A percentile compares a stretch with the other conserved stretches of the same genome.
These are phyloP conservation scores for Zosterops borbonicus DNA, from an alignment of 2,113 vertebrate species.

Conservation along the genomic window DNA sequence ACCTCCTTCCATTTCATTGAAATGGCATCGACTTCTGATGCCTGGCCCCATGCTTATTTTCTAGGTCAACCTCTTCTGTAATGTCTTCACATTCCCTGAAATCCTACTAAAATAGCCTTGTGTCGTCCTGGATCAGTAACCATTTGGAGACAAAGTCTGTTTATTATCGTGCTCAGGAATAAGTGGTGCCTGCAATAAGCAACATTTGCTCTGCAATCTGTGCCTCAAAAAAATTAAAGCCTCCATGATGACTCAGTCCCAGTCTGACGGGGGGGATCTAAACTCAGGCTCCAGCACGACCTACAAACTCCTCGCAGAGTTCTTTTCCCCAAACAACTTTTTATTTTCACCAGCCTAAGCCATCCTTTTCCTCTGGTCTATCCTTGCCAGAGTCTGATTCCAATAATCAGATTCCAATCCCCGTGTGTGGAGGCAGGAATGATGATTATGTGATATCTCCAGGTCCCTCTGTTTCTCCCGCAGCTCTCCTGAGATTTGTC, in stretches of 20 bases:
- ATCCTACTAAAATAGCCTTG: conserved; percentile 54
- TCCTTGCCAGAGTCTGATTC: not conserved
- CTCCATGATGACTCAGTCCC: conserved; percentile 47
- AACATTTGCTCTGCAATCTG: conserved; percentile 71
- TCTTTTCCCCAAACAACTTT: not conserved
- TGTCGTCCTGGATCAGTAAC: conserved; percentile 66
- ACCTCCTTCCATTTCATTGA: conserved; percentile 3
- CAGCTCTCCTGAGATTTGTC: not conserved
- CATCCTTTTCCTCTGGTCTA: not conserved
- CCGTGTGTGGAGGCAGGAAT: not conserved
- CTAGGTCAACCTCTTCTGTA: conserved; percentile 50
- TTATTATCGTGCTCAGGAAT: conserved; percentile 56
- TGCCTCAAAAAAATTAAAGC: conserved; percentile 52
- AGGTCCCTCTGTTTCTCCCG: not conserved
- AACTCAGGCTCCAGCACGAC: not conserved
- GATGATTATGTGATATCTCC: not conserved
- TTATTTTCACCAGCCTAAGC: not conserved
- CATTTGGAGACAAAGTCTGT: conserved; percentile 70
- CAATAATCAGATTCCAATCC: not conserved
- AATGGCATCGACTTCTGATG: conserved; percentile 14
- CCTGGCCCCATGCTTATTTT: conserved; percentile 25
- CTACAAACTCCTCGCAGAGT: not conserved
- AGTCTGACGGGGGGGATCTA: not conserved
- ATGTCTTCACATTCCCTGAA: conserved; percentile 13
- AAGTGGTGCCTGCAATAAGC: conserved; percentile 65